These are phyloP conservation scores for Theodoxus fluviatilis DNA, from an alignment of 2,888 invertebrate genomes.

Conservation along the genomic window DNA sequence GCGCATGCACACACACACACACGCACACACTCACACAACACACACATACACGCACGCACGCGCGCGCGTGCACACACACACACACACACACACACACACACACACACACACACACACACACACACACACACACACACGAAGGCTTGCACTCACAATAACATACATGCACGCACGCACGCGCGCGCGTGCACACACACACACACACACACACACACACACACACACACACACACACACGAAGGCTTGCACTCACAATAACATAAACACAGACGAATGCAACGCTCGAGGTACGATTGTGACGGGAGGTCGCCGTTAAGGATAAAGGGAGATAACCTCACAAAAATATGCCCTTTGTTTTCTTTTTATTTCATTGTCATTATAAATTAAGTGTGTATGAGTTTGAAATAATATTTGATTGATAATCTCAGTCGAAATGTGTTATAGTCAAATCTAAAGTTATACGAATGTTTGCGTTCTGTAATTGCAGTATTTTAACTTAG, in stretches of 20 bases:
- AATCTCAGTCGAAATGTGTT: too few species aligned
- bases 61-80: background rate
- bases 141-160: background rate
- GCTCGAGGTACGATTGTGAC: background rate
- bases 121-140: background rate
- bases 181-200: slow-evolving; percentile 7
- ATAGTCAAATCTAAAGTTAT: too few species aligned
- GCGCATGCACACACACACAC: background rate
- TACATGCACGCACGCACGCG: slow-evolving; percentile 2
- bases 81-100: slow-evolving; percentile 14
- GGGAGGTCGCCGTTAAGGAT: too few species aligned
- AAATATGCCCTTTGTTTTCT: too few species aligned
- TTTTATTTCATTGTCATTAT: too few species aligned
- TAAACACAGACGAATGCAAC: background rate
- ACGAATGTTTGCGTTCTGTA: too few species aligned
- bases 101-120: background rate
- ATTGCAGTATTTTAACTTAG: too few species aligned
- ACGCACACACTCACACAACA: background rate
- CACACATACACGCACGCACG: background rate
- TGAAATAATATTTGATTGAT: too few species aligned
- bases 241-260: background rate
- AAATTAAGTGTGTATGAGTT: too few species aligned
- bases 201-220: background rate
- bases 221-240: background rate
- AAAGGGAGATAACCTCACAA: too few species aligned